These are phyloP conservation scores for Hirtodrosophila trivittata DNA, from an alignment of 2,888 invertebrate species.

Conservation along the genomic window DNA sequence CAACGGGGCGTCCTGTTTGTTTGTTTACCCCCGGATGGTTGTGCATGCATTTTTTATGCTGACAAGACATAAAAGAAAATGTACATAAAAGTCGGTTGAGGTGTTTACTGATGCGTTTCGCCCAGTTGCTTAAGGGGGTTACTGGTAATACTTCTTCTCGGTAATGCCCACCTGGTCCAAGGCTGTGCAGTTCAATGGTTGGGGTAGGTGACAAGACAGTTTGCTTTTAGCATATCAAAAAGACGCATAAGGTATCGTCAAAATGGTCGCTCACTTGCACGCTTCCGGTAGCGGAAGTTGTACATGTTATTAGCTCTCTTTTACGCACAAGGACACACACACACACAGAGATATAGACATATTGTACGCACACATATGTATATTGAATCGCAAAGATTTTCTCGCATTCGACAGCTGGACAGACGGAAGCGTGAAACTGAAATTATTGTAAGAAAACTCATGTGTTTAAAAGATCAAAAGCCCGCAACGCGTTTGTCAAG, in stretches of 20 bases:
- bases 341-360: not conserved
- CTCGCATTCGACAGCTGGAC: slow-evolving; percentile 60
- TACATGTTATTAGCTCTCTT: slow-evolving; percentile 67
- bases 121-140: slow-evolving; percentile 48
- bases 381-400: too few species aligned
- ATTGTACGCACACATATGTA: too few species aligned
- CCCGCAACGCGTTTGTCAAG: slow-evolving; percentile 59
- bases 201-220: slow-evolving; percentile 36
- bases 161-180: slow-evolving; percentile 31
- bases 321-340: slow-evolving; percentile 6
- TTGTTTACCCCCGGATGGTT: slow-evolving; percentile 61
- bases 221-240: slow-evolving; percentile 65
- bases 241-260: slow-evolving; percentile 33
- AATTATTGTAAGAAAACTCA: slow-evolving; percentile 64
- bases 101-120: slow-evolving; percentile 73
- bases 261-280: slow-evolving; percentile 70
- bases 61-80: slow-evolving; percentile 72
- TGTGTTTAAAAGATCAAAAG: slow-evolving; percentile 62
- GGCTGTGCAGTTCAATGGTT: slow-evolving; percentile 13
- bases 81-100: slow-evolving; percentile 72
- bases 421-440: slow-evolving; percentile 62
- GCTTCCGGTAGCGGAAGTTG: slow-evolving; percentile 70
- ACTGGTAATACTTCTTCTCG: slow-evolving; percentile 8
- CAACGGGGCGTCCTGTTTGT: slow-evolving; percentile 60
- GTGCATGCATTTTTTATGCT: slow-evolving; percentile 73